Conservation (phyloP, 2,888 invertebrate species). For the Timema cristinae region DNA sequence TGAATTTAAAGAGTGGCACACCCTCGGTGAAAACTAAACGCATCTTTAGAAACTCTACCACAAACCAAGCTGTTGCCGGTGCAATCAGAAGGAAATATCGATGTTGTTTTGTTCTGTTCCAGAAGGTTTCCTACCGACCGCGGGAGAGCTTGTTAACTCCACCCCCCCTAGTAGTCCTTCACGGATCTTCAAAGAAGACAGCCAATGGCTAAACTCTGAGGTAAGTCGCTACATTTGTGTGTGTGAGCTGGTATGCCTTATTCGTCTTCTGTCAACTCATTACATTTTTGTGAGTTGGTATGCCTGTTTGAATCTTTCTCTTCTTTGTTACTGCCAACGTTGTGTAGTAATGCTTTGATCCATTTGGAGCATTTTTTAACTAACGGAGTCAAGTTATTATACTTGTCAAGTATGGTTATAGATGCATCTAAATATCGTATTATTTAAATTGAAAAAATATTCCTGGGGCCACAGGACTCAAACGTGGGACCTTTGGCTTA, state of each 20-base stretch:
- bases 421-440: too few species aligned
- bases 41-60: too few species aligned
- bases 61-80: too few species aligned
- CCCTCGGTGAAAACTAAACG: too few species aligned
- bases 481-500: too few species aligned
- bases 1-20: too few species aligned
- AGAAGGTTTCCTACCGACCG: constrained; percentile 37
- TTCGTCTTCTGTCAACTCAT: background rate
- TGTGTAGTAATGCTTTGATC: too few species aligned
- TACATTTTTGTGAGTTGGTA: background rate
- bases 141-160: constrained; percentile 29
- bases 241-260: background rate
- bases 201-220: constrained; percentile 69
- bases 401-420: background rate
- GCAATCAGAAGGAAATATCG: too few species aligned
- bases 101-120: too few species aligned
- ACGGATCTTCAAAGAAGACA: constrained; percentile 62
- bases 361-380: too few species aligned
- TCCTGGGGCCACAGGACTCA: too few species aligned
- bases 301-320: background rate
- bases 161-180: constrained; percentile 56
- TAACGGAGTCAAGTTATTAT: constrained; percentile 18
- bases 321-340: constrained; percentile 37
- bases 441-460: background rate
- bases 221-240: constrained; percentile 43